A percentile compares a stretch with the other conserved stretches of the same genome.
These are phyloP conservation scores for Mechanitis messenoides DNA, from an alignment of 2,888 invertebrate genomes.

Conservation along the genomic window DNA sequence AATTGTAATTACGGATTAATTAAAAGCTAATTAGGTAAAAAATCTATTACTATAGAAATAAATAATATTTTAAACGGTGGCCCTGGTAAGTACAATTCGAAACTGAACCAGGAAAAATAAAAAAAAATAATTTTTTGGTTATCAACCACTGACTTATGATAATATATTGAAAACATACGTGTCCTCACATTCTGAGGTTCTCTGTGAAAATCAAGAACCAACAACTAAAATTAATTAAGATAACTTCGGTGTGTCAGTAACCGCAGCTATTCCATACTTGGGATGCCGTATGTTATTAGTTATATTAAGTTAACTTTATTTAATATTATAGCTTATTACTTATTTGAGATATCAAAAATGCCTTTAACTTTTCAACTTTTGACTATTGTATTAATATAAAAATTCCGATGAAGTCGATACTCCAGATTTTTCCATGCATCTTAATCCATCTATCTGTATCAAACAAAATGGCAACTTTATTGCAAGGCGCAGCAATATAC, in stretches of 20 bases:
- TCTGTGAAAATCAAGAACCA: neutral
- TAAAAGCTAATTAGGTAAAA: too few species aligned
- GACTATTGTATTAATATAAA: neutral
- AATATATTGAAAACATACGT: too few species aligned
- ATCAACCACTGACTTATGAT: too few species aligned
- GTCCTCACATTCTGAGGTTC: neutral
- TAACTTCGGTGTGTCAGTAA: neutral
- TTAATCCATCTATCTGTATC: neutral
- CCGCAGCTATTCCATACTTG: conserved; percentile 1
- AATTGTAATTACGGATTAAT: too few species aligned
- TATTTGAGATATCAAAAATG: too few species aligned
- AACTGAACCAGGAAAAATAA: too few species aligned
- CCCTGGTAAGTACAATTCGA: too few species aligned
- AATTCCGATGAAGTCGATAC: neutral
- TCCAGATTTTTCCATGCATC: neutral
- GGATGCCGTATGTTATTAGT: neutral
- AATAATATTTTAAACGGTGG: too few species aligned
- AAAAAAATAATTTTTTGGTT: too few species aligned
- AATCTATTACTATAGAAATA: too few species aligned
- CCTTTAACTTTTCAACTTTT: too few species aligned
- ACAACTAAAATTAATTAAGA: neutral
- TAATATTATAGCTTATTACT: too few species aligned
- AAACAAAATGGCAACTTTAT: conserved; percentile 3
- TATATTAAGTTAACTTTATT: neutral
- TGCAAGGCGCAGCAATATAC: neutral